Evolutionary conservation across 1,140 invertebrate species (phyloP).

Genomic region (Portunus trituberculatus): DNA sequence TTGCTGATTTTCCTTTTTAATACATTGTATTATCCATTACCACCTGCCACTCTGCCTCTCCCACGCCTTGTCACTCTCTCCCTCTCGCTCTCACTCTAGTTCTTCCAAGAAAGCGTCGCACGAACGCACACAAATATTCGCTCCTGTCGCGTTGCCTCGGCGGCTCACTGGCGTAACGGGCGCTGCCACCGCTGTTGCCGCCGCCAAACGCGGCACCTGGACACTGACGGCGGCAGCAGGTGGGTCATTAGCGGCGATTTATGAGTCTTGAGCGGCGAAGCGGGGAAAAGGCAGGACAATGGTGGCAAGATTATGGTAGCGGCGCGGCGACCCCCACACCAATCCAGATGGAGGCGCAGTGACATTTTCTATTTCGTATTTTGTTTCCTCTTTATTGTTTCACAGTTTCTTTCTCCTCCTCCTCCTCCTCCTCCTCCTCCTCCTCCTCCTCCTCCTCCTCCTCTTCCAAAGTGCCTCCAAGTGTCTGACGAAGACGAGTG

Average conservation of each 20-base stretch:
- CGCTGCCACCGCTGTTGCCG: not conserved
- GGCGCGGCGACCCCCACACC: too few relatives aligned
- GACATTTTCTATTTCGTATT: too few relatives aligned
- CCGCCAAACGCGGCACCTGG: not conserved
- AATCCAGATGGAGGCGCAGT: too few relatives aligned
- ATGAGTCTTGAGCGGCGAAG: conserved; percentile 17
- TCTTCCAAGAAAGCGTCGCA: not conserved
- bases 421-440: not conserved
- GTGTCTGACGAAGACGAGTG: too few relatives aligned
- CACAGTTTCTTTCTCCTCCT: not conserved
- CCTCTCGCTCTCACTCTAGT: not conserved
- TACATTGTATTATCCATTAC: too few relatives aligned
- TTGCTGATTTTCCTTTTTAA: too few relatives aligned
- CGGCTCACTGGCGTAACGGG: not conserved
- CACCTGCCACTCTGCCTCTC: too few relatives aligned
- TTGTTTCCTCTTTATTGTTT: too few relatives aligned
- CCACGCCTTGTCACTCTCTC: not conserved
- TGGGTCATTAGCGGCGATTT: not conserved
- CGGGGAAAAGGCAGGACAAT: not conserved
- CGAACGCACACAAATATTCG: not conserved
- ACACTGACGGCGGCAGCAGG: not conserved
- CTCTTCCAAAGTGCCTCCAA: too few relatives aligned
- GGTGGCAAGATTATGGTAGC: not conserved
- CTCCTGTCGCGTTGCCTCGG: not conserved
- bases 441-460: not conserved